phyloP scores from a whole-genome alignment of 1,140 invertebrate genomes.

The Leptopilina clavipes region DNA sequence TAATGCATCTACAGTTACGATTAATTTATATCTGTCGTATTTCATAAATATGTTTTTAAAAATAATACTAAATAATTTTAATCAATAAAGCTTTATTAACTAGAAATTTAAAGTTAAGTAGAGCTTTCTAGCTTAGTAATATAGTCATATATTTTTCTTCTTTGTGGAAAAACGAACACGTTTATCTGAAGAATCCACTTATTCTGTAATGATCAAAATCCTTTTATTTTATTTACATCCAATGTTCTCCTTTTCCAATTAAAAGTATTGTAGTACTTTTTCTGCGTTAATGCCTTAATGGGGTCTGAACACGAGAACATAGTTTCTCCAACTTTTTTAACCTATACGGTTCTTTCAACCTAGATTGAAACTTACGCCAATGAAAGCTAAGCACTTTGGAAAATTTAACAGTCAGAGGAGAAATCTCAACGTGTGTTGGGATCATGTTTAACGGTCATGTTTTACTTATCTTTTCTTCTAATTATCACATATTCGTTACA shows the following conservation, averaged over 20 bases:
- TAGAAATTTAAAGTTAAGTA: no score
- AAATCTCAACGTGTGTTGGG: neutral
- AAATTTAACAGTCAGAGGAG: neutral
- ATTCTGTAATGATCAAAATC: neutral
- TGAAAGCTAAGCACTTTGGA: neutral
- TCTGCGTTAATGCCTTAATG: neutral
- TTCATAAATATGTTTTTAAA: no score
- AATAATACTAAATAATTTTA: no score
- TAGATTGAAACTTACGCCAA: conserved; percentile 12
- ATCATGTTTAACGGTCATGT: neutral
- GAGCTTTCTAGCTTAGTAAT: neutral
- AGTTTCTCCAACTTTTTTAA: conserved; percentile 14
- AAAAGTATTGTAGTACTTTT: conserved; percentile 17
- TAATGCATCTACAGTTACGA: no score
- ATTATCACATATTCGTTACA: neutral
- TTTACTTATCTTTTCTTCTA: neutral
- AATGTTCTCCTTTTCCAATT: conserved; percentile 15
- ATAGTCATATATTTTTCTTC: neutral
- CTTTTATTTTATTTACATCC: conserved; percentile 4
- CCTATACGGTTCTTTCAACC: neutral
- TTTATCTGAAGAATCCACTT: neutral
- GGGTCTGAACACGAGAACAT: neutral
- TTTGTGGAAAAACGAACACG: no score
- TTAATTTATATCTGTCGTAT: no score
- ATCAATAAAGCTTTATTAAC: no score